phyloP scores from a whole-genome alignment of 2,797 vertebrate species.

The Propithecus perrieri region DNA sequence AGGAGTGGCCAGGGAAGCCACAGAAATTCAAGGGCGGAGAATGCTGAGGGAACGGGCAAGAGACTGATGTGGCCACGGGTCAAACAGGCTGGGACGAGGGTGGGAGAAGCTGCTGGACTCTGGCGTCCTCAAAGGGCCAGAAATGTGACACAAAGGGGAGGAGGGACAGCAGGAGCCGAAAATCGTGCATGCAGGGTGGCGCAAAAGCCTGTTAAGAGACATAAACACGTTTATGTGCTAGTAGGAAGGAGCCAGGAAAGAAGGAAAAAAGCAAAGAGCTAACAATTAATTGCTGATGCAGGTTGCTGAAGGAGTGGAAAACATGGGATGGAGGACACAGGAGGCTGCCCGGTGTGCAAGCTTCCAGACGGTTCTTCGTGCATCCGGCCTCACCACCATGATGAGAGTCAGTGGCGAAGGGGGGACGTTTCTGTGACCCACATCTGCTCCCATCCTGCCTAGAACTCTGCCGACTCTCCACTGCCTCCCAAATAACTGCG shows the following conservation, averaged over 20 bases:
- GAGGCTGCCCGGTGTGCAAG: background rate
- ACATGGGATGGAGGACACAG: background rate
- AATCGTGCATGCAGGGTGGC: background rate
- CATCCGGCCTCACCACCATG: background rate
- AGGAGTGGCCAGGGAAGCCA: background rate
- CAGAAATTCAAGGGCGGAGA: too few species aligned
- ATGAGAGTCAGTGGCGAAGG: background rate
- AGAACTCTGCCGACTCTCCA: background rate
- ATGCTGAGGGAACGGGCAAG: background rate
- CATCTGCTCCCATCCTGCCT: background rate
- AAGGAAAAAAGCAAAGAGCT: slow-evolving; percentile 55
- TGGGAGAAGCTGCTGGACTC: background rate
- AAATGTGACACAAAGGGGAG: background rate
- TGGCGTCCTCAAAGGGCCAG: background rate
- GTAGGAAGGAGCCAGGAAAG: background rate
- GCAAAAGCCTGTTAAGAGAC: background rate
- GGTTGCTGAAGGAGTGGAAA: background rate
- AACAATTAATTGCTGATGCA: background rate
- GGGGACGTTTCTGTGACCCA: background rate
- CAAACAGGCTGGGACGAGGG: background rate
- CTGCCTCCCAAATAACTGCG: background rate
- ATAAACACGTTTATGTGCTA: background rate
- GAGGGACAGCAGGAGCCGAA: background rate
- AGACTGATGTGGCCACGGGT: background rate
- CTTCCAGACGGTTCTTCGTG: background rate